These are phyloP conservation scores for Pipistrellus kuhlii DNA, from an alignment of 2,797 vertebrate species.

Conservation along the genomic window DNA sequence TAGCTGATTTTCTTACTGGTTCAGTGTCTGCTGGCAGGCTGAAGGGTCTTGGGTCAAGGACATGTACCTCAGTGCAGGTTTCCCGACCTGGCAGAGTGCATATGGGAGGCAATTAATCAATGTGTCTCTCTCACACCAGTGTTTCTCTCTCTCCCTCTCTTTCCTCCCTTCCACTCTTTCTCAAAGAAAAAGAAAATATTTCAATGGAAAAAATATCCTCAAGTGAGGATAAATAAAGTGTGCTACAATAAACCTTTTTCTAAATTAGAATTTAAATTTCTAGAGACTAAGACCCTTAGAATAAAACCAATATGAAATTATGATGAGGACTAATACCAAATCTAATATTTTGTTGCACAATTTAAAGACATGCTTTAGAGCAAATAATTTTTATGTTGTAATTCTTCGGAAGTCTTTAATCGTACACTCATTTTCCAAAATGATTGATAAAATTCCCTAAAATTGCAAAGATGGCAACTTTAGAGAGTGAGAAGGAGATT, in stretches of 20 bases:
- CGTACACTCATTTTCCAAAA: slow-evolving; percentile 31
- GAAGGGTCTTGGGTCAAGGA: no score
- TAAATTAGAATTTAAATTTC: slow-evolving; percentile 6
- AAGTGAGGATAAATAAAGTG: no score
- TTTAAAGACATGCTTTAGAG: neutral
- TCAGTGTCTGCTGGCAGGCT: no score
- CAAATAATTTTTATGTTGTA: neutral
- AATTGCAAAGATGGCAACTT: neutral
- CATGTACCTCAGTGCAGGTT: no score
- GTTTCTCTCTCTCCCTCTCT: no score
- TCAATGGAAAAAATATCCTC: no score
- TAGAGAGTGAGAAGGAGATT: neutral
- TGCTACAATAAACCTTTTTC: neutral
- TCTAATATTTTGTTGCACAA: neutral
- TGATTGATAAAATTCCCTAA: neutral
- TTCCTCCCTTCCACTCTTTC: no score
- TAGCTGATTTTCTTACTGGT: no score
- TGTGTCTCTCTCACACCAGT: no score
- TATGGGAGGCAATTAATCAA: no score
- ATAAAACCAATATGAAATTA: neutral
- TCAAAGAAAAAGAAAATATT: no score
- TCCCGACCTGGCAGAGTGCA: no score
- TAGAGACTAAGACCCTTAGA: neutral
- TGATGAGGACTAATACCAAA: neutral
- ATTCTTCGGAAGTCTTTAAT: neutral